phyloP scores from a whole-genome alignment of 1,140 invertebrate genomes.

The Manduca sexta region DNA sequence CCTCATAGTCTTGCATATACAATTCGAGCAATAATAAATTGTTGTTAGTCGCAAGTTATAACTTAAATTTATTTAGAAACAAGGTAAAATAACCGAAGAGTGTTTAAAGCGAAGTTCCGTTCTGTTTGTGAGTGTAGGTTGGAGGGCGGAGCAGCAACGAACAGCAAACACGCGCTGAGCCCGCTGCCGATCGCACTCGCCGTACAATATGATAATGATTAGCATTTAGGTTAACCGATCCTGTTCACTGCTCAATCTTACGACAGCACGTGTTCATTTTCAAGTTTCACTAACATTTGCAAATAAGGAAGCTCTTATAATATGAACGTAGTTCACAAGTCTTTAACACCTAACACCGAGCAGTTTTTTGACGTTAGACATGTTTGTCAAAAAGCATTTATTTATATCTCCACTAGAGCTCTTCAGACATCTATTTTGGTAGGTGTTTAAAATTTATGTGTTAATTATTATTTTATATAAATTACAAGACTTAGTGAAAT shows the following conservation, averaged over 20 bases:
- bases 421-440: conserved; percentile 43
- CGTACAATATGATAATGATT: neutral
- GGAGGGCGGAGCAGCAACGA: too few species aligned
- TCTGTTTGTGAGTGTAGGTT: too few species aligned
- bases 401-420: conserved; percentile 38
- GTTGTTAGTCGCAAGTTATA: too few species aligned
- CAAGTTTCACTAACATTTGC: conserved; percentile 7
- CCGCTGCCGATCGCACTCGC: too few species aligned
- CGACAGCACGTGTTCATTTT: conserved; percentile 9
- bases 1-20: too few species aligned
- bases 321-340: neutral
- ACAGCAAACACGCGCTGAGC: too few species aligned
- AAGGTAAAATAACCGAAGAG: too few species aligned
- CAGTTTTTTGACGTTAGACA: conserved; percentile 1
- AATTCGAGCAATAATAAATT: too few species aligned
- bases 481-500: conserved; percentile 70
- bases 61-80: too few species aligned
- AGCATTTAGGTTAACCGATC: conserved; percentile 14
- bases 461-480: conserved; percentile 57
- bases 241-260: conserved; percentile 26
- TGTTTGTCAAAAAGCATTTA: conserved; percentile 51
- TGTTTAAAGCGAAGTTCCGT: too few species aligned
- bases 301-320: too few species aligned
- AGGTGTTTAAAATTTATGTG: conserved; percentile 45
- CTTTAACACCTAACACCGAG: neutral